Base-by-base conservation (phyloP, 2,797 vertebrate genomes). In the Dipus sagitta region DNA sequence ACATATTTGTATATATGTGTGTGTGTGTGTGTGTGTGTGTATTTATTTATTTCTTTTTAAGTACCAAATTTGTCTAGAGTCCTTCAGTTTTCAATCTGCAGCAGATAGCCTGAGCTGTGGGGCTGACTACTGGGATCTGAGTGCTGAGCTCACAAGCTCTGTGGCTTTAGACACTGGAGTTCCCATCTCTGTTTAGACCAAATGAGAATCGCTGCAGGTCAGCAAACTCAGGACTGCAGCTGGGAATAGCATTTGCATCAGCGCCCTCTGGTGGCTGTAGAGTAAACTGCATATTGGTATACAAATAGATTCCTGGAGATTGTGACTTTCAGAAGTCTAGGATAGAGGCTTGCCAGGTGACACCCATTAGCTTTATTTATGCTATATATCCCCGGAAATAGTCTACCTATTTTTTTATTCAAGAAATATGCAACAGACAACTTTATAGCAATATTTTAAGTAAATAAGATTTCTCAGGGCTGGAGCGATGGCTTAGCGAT, bases 211-310 rank as follows among this genome's bases (percentile, higher is more conserved):
- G 13, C 85, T 47, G 34, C 60, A 78, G 21, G 3, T 82, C 18
- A 87, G 42, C 10, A 12, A 32, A 70, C 18, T n/a, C 68, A 12
- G 4, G 67, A 28, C 38, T 17, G 6, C 18, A 7, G 52, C 71
- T 34, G 32, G 4, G 42, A 71, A 52, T 75, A 24, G 20, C 10
- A 0, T 24, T 24, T 21, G 20, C 72, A 72, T 30, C 58, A 30
- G 47, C 81, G 17, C 75, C 62, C 71, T 81, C 94, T 90, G 47
- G 82, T 92, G 96, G 95, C 54, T 32, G 70, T 8, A 88, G 23
- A 28, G 1, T 23, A 28, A 87, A 86, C 52, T 32, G 32, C 13
- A 32, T 12, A 0, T 21, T 3, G 47, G 26, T 2, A 18, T 7
- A 13, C n/a, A 24, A 23, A 34, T 21, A 68, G 81, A 64, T 21